phyloP scores from a whole-genome alignment of 2,888 invertebrate species.

The Cephus spinipes region DNA sequence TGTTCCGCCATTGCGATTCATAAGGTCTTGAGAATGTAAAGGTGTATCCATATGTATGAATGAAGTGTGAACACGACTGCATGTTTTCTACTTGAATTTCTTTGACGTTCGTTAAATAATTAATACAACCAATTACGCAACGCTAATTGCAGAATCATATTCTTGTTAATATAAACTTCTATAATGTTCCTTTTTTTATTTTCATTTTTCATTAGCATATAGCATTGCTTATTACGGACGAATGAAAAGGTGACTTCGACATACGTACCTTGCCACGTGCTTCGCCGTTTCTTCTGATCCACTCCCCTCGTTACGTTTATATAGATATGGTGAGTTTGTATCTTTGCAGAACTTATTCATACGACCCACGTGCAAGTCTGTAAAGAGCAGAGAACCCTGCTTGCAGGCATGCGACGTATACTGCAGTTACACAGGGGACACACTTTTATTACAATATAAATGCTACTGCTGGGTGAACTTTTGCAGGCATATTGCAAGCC shows the following conservation, averaged over 20 bases:
- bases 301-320: background rate
- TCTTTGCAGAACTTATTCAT: background rate
- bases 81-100: background rate
- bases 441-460: background rate
- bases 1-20: background rate
- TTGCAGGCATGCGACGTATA: background rate
- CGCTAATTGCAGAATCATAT: background rate
- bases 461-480: background rate
- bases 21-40: background rate
- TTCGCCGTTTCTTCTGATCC: background rate
- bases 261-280: too few relatives aligned
- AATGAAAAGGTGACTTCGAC: too few relatives aligned
- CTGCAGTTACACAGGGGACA: background rate
- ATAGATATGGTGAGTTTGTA: background rate
- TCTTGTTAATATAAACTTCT: background rate
- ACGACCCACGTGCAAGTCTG: background rate
- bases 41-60: background rate
- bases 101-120: background rate
- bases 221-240: too few relatives aligned
- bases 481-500: background rate
- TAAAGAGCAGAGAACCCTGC: background rate
- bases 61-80: background rate
- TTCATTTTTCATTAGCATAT: background rate
- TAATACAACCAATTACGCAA: background rate
- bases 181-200: background rate